Evolutionary conservation across 2,797 vertebrate species (phyloP), one percentile per base, ranked within the genome.

Genomic region (Coregonus suidteri): DNA sequence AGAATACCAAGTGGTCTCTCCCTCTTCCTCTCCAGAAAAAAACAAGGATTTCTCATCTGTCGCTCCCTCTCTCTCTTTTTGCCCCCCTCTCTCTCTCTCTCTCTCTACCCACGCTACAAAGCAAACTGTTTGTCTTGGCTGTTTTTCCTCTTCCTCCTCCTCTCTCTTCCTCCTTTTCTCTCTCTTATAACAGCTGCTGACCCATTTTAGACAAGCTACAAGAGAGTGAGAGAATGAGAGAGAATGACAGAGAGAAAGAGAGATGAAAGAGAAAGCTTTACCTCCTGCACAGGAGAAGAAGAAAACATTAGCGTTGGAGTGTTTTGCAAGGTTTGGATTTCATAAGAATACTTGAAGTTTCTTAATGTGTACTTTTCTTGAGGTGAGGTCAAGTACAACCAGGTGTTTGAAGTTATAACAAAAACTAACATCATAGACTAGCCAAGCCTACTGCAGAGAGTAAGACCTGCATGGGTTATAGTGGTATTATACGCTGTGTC

Each of bases 121-220:
- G 25, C 25, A 25, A 25, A 25, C 25, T 25, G 25, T 25, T 25
- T 25, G 25, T 25, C 25, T 25, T 25, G 25, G 25, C 25, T 25
- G 25, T 25, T 25, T 25, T 25, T 25, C 25, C 25, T 25, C 25
- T 25, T 25, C 25, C 25, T 25, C 82, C 73, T 3, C 80, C 62
- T 1, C 81, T 72, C 5, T 82, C 77, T 56, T 74, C 59, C 15
- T 71, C 73, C 14, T 4, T 69, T 66, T 73, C 65, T 68, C 67
- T 83, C 69, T 52, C 76, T 81, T 71, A 64, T 71, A 91, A 93
- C 93, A 94, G 93, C 92, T 93, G 93, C 90, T 93, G 91, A 94
- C 93, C 93, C 89, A 94, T 94, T 94, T 94, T 89, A 90, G 77
- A 84, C 88, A 91, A 90, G 92, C 53, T 34, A 34, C 31, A 25